Evolutionary conservation across 2,113 vertebrate genomes (phyloP), one percentile per base, ranked within the genome.

Genomic region (Budorcas taxicolor): DNA sequence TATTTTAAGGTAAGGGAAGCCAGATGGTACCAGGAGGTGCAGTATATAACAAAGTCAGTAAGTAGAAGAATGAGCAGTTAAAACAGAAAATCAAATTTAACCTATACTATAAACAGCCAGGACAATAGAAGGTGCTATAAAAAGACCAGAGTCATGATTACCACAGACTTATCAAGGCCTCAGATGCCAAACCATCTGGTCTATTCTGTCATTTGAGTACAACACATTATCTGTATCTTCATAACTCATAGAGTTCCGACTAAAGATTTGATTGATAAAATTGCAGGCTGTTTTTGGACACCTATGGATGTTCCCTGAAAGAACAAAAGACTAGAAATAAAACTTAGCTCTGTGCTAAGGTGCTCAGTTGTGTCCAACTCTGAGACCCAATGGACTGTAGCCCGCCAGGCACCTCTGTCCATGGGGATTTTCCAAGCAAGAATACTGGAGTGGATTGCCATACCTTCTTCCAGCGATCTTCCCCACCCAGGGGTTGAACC

Each of bases 41-140:
- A 13, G 2, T 76, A n/a, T 33, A 84, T 58, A 31, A 52, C 82
- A 90, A 96, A 95, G 23, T 94, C 3, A 81, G 53, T 76, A 94
- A 88, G 6, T 13, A 85, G 90, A 87, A 71, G 9, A 78, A 47
- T 78, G 40, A 91, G 52, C 29, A 87, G 13, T 87, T 94, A 85
- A 87, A 82, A 95, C n/a, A 88, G 86, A 74, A 96, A 93, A 92
- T 83, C 8, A 81, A 91, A 89, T 67, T 50, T 83, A 86, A 93
- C 91, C 60, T 74, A 92, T 7, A 95, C 29, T 67, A 40, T 80
- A 89, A 97, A 27, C 43, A 78, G 2, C 25, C 92, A 94, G 67
- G 55, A 92, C 10, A 95, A 58, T 94, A 87, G 40, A 95, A 40
- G 16, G 6, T 57, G 6, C 29, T 47, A 84, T 88, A 80, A 67